Evolutionary conservation across 2,113 vertebrate species (phyloP).

Genomic region (Laticauda laticaudata): DNA sequence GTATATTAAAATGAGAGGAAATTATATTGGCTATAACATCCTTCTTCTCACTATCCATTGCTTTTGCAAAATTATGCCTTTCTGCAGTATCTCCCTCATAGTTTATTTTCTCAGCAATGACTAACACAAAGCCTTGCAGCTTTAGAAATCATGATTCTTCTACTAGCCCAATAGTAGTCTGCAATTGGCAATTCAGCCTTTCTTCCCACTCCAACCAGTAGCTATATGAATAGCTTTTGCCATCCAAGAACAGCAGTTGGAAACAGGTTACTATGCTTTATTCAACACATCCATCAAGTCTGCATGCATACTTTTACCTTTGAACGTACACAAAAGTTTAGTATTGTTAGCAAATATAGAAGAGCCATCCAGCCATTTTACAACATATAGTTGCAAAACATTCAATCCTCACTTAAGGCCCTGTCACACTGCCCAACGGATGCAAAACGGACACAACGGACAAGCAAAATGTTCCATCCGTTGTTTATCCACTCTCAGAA

Average conservation of each 20-base stretch:
- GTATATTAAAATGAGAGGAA: neutral
- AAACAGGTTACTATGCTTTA: neutral
- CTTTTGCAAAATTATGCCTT: neutral
- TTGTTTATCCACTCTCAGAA: too few species aligned
- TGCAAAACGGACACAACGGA: too few species aligned
- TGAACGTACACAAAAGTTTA: neutral
- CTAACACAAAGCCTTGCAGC: neutral
- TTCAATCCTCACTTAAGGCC: slow-evolving; percentile 28
- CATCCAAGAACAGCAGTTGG: neutral
- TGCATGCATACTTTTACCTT: neutral
- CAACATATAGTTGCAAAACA: slow-evolving; percentile 51
- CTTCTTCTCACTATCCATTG: neutral
- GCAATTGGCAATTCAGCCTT: neutral
- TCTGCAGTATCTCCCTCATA: neutral
- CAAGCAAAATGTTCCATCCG: too few species aligned
- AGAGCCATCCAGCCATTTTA: slow-evolving; percentile 43
- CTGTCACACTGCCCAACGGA: too few species aligned
- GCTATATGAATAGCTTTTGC: neutral
- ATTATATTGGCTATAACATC: neutral
- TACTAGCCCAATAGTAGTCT: neutral
- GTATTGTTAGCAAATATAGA: slow-evolving; percentile 32
- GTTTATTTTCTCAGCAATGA: neutral
- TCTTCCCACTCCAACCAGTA: neutral
- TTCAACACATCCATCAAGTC: neutral
- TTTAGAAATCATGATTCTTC: neutral